Percentiles rank a stretch among this genome's conserved stretches.
Conservation (phyloP, 2,113 vertebrate species). For the Hyperoodon ampullatus region DNA sequence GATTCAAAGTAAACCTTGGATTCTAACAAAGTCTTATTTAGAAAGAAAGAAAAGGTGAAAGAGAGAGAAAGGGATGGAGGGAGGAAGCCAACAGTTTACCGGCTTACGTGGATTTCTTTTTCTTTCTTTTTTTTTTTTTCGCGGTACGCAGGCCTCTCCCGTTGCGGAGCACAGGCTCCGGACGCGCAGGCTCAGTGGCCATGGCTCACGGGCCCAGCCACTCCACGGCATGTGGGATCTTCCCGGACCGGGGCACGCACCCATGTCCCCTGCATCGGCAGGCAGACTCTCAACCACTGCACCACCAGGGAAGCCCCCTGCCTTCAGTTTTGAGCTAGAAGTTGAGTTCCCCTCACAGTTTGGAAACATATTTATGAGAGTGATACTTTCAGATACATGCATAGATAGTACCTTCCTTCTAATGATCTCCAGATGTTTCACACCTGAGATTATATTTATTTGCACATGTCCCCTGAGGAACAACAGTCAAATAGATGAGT, state of each 20-base stretch:
- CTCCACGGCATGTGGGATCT: too few relatives aligned
- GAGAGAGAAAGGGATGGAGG: too few relatives aligned
- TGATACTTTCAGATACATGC: background rate
- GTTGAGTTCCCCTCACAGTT: background rate
- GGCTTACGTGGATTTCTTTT: background rate
- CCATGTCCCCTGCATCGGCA: too few relatives aligned
- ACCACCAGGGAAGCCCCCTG: background rate
- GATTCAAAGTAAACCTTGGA: background rate
- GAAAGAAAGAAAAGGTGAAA: background rate
- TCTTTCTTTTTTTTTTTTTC: too few relatives aligned
- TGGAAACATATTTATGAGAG: background rate
- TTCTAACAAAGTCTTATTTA: background rate
- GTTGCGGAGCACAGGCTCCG: too few relatives aligned
- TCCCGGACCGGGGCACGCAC: too few relatives aligned
- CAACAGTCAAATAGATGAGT: background rate
- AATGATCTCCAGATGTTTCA: accelerated
- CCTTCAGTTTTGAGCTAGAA: background rate
- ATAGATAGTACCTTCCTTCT: background rate
- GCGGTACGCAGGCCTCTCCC: too few relatives aligned
- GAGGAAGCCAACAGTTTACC: background rate
- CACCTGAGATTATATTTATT: background rate
- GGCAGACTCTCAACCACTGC: too few relatives aligned
- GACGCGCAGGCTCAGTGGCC: too few relatives aligned
- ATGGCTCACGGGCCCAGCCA: too few relatives aligned
- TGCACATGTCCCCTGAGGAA: accelerated